These are phyloP conservation scores for Calonectris borealis DNA, from an alignment of 2,113 vertebrate species.

Conservation along the genomic window DNA sequence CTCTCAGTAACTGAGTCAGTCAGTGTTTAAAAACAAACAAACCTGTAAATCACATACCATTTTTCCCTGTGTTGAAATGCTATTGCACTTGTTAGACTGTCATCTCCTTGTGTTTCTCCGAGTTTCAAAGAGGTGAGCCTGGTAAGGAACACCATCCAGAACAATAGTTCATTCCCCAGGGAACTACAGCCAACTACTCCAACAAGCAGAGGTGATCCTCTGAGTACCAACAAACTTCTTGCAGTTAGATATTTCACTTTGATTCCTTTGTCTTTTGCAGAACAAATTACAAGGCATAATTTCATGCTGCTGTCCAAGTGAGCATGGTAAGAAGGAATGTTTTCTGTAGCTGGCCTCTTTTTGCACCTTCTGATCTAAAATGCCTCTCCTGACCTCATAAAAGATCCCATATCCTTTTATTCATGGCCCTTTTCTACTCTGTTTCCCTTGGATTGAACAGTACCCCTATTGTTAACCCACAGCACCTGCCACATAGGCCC, in stretches of 20 bases:
- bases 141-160: not conserved
- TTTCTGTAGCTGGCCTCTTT: slow-evolving; percentile 29
- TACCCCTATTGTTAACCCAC: slow-evolving; percentile 51
- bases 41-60: not conserved
- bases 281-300: not conserved
- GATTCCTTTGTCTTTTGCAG: slow-evolving; percentile 8
- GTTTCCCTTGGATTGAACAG: slow-evolving; percentile 58
- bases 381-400: slow-evolving; percentile 33
- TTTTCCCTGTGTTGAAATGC: slow-evolving; percentile 22
- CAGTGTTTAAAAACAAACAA: slow-evolving; percentile 28
- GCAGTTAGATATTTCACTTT: slow-evolving; percentile 14
- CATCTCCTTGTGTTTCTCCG: not conserved
- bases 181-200: not conserved
- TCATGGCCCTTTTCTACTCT: slow-evolving; percentile 28
- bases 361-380: slow-evolving; percentile 45
- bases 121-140: not conserved
- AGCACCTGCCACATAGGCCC: slow-evolving; percentile 53
- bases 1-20: slow-evolving; percentile 26
- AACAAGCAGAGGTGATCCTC: not conserved
- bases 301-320: not conserved
- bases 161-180: not conserved
- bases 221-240: not conserved
- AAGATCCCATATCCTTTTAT: slow-evolving; percentile 38
- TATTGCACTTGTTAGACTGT: not conserved
- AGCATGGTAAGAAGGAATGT: not conserved